A percentile compares a stretch with the other conserved stretches of the same genome.
Evolutionary conservation across 1,140 invertebrate genomes (phyloP).

Genomic region (Pseudomyrmex pallidus): DNA sequence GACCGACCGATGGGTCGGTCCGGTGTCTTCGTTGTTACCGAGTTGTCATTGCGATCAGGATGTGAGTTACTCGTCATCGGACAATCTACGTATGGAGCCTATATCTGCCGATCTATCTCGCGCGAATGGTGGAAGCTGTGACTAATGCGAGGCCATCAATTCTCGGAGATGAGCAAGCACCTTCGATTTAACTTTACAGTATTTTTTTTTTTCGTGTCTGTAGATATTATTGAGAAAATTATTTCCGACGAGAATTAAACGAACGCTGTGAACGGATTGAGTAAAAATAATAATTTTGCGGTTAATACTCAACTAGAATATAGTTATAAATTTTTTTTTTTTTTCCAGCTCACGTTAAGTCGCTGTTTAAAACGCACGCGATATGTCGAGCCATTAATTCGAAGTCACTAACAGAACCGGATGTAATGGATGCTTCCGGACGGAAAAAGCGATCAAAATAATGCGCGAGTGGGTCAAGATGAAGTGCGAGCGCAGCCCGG

Average conservation of each 20-base stretch:
- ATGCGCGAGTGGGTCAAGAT: conserved; percentile 13
- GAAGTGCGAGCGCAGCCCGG: background rate
- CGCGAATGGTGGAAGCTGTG: conserved; percentile 1
- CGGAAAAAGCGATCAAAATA: conserved; percentile 61
- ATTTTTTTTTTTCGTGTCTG: too few species aligned
- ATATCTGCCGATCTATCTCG: background rate
- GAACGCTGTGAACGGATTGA: too few species aligned
- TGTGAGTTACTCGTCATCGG: conserved; percentile 29
- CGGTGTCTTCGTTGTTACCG: background rate
- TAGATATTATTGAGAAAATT: too few species aligned
- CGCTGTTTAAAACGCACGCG: background rate
- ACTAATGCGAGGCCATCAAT: too few species aligned
- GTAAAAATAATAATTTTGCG: too few species aligned
- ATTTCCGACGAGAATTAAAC: too few species aligned
- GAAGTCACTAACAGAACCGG: conserved; percentile 37
- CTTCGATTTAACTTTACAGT: too few species aligned
- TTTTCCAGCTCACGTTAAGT: background rate
- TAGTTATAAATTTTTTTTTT: background rate
- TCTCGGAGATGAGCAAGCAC: background rate
- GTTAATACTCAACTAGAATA: background rate
- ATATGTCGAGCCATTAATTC: conserved; percentile 30
- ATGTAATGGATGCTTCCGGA: conserved; percentile 49
- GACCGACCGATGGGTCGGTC: background rate
- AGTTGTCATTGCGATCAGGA: conserved; percentile 20
- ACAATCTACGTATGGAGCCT: background rate